phyloP scores from a whole-genome alignment of 2,797 vertebrate species.

The Falco novaeseelandiae region DNA sequence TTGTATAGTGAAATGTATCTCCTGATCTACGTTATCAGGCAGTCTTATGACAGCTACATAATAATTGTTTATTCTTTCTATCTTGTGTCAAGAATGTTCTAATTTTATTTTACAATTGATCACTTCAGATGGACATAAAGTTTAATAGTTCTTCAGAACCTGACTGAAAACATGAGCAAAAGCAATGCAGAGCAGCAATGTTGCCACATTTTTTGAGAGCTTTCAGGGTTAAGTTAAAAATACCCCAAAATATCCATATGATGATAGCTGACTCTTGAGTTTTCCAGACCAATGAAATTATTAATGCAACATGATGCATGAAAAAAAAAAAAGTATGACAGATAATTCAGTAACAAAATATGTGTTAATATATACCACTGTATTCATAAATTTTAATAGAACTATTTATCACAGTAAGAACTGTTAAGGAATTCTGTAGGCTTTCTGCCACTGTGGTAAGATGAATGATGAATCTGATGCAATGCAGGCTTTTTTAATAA shows the following conservation, averaged over 20 bases:
- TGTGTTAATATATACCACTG: constrained; percentile 65
- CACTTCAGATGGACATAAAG: not conserved
- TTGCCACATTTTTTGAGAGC: not conserved
- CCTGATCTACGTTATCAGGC: not conserved
- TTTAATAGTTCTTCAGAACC: not conserved
- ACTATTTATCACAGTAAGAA: constrained; percentile 74
- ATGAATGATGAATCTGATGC: constrained; percentile 76
- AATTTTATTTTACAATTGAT: not conserved
- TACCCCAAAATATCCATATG: not conserved
- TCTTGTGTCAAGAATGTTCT: not conserved
- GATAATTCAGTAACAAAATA: constrained; percentile 59
- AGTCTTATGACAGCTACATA: not conserved
- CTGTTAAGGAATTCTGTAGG: constrained; percentile 64
- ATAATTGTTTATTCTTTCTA: not conserved
- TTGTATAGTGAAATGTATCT: not conserved
- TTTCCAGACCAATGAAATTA: constrained; percentile 31
- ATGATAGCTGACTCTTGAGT: not conserved
- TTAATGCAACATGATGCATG: not conserved
- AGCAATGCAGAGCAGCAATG: not conserved
- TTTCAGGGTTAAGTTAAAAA: not conserved
- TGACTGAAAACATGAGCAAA: not conserved
- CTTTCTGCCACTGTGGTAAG: constrained; percentile 67
- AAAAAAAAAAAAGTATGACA: constrained; percentile 2
- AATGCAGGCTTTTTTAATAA: constrained; percentile 75
- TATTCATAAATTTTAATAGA: constrained; percentile 76